Conservation (phyloP, 2,797 vertebrate species). For the Sciurus vulgaris region DNA sequence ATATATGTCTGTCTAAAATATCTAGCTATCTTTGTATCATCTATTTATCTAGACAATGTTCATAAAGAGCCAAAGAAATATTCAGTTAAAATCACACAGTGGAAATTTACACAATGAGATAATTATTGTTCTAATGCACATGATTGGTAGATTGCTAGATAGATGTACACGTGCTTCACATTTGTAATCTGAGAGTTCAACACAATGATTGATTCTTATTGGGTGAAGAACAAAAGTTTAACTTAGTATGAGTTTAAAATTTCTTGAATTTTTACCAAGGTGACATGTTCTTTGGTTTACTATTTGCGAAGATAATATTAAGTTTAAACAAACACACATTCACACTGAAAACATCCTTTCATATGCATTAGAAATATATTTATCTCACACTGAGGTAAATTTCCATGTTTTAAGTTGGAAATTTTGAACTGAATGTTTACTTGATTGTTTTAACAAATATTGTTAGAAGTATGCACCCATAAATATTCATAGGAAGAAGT, state of each 20-base stretch:
- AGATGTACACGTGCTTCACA: background rate
- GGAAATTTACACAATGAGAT: conserved; percentile 63
- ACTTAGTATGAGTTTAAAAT: background rate
- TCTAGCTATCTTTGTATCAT: background rate
- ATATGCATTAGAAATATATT: background rate
- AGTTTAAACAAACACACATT: background rate
- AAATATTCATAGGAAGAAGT: conserved; percentile 84
- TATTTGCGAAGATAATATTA: background rate
- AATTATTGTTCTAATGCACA: background rate
- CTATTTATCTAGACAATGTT: conserved; percentile 51
- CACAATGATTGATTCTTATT: background rate
- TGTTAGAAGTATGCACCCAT: conserved; percentile 71
- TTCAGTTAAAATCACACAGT: conserved; percentile 66
- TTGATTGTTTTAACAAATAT: conserved; percentile 79
- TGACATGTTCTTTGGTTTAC: background rate
- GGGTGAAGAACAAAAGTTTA: background rate
- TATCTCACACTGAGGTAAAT: conserved; percentile 46
- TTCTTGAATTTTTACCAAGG: background rate
- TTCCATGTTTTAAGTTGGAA: conserved; percentile 67
- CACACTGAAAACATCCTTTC: background rate
- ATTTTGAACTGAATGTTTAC: conserved; percentile 77
- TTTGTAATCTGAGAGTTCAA: background rate
- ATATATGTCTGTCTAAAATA: background rate
- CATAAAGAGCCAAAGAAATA: conserved; percentile 81
- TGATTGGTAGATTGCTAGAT: background rate